A percentile compares a stretch with the other conserved stretches of the same genome.
phyloP scores from a whole-genome alignment of 1,140 invertebrate genomes.

The Diachasma alloeum region DNA sequence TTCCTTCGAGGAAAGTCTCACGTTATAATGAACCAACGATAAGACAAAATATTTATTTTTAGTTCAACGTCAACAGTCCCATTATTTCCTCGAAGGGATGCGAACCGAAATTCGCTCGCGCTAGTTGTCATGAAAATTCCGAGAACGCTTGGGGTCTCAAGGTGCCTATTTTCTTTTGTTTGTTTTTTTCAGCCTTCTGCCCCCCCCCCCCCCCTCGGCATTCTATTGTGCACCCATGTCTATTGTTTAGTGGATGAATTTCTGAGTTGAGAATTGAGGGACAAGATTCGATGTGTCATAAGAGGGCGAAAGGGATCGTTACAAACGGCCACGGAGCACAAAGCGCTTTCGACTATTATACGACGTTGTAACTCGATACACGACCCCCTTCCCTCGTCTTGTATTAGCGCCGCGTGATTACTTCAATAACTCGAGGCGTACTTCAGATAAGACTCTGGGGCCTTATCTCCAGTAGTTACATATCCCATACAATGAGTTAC shows the following conservation, averaged over 20 bases:
- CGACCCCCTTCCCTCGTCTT: neutral
- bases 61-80: no score
- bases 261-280: neutral
- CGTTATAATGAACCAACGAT: neutral
- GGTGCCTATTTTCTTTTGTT: neutral
- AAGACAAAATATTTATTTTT: neutral
- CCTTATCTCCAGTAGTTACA: conserved; percentile 17
- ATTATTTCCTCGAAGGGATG: neutral
- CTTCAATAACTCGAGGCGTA: conserved; percentile 24
- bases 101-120: neutral
- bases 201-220: neutral
- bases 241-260: neutral
- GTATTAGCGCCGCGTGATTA: conserved; percentile 26
- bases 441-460: conserved; percentile 17
- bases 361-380: neutral
- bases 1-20: neutral
- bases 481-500: neutral
- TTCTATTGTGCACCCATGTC: neutral
- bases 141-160: neutral
- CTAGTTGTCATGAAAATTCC: neutral
- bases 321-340: neutral
- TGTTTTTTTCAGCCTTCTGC: neutral
- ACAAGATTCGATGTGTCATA: neutral
- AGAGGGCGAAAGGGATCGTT: neutral
- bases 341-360: neutral